Evolutionary conservation across 2,888 invertebrate species (phyloP).

Genomic region (Meghimatium bilineatum): DNA sequence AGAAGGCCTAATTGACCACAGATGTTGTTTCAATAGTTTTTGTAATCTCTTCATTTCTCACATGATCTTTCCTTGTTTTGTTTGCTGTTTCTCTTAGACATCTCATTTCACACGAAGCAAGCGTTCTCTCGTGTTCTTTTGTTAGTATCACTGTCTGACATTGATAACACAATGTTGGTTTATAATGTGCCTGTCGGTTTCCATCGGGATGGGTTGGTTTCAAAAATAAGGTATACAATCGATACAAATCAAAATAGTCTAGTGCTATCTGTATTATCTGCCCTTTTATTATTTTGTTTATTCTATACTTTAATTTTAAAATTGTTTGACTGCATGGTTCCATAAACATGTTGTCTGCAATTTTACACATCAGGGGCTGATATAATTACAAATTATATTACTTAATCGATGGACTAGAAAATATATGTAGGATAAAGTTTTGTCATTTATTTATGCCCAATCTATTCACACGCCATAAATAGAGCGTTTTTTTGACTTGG

Average conservation of each 20-base stretch:
- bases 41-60: no score
- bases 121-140: no score
- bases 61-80: no score
- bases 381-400: neutral
- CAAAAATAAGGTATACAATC: neutral
- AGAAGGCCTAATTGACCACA: no score
- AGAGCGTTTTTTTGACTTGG: constrained; percentile 24
- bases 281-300: neutral
- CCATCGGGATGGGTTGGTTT: no score
- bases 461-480: constrained; percentile 31
- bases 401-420: neutral
- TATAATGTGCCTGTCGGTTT: no score
- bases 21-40: no score
- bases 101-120: no score
- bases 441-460: neutral
- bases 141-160: no score
- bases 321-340: neutral
- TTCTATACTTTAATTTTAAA: neutral
- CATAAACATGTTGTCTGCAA: neutral
- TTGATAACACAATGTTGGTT: no score
- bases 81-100: no score
- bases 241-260: neutral
- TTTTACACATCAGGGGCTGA: neutral
- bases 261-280: neutral
- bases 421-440: constrained; percentile 2